Conservation (phyloP, 2,113 vertebrate species). For the Panthera uncia region DNA sequence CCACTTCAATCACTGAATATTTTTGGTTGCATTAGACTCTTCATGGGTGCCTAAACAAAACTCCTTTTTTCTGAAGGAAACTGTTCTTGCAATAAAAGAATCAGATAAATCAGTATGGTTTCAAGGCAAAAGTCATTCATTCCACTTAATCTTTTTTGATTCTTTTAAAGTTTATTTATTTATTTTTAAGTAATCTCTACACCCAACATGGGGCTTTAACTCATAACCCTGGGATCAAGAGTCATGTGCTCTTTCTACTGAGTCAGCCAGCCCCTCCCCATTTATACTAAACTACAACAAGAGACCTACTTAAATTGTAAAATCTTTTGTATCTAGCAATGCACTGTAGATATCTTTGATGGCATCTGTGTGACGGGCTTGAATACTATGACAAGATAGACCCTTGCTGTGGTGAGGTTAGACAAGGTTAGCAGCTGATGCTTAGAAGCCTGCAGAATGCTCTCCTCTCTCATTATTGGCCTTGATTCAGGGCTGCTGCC, state of each 20-base stretch:
- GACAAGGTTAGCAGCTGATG: neutral
- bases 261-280: too few relatives aligned
- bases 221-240: too few relatives aligned
- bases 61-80: neutral
- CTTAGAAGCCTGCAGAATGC: neutral
- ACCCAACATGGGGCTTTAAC: too few relatives aligned
- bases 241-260: too few relatives aligned
- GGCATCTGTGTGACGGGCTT: neutral
- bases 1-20: neutral
- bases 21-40: neutral
- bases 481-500: constrained; percentile 20
- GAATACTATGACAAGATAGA: neutral
- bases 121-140: neutral
- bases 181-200: too few relatives aligned
- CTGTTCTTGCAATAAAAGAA: constrained; percentile 18
- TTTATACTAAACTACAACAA: constrained; percentile 4
- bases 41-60: neutral
- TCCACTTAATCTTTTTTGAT: neutral
- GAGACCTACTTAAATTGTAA: neutral
- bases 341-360: neutral
- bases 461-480: neutral
- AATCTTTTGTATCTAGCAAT: neutral
- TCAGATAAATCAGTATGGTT: neutral
- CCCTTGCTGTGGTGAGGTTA: neutral
- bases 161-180: too few relatives aligned